Base-by-base conservation (phyloP, 2,888 invertebrate species). In the Brachylomia viminalis region DNA sequence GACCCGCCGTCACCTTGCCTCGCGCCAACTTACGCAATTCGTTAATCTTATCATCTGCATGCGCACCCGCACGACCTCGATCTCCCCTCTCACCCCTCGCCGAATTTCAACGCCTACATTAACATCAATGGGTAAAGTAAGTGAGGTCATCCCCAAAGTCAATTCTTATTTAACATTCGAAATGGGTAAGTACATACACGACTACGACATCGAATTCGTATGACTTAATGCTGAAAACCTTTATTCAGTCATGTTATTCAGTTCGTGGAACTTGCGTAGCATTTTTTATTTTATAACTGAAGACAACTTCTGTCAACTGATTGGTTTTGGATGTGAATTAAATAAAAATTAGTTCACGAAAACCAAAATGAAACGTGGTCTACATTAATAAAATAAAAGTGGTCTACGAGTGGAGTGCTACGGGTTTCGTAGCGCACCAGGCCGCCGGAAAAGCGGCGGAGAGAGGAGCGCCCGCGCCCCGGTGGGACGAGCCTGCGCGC, bases 31-130 rank as follows among this genome's bases (percentile, higher is more conserved):
- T 96, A 96, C 96, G 96, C 96, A 96, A 96, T 94, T 93, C 89
- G 93, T 93, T 95, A 95, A 96, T 96, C 95, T 96, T 96, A 96
- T 96, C 95, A 94, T 96, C 94, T 93, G 94, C 94, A 95, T 95
- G 94, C 94, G 93, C 92, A 93, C 93, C 92, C 92, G 92, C 91
- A 87, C 92, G 94, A 93, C 95, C 95, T 94, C 94, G 92, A 84
- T 89, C 83, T 87, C 91, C 92, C 92, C 94, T 90, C 93, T 90
- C 90, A 92, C 92, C 92, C 93, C 93, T 94, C 92, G 93, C 95
- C 94, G 92, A 95, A 95, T 92, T 94, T 92, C 85, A 89, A 92
- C 91, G 91, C 90, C 88, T 88, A 86, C 87, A 88, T 85, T 88
- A 88, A 85, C 87, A 89, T 86, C 83, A 83, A 88, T 88, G 87